Evolutionary conservation across 2,888 invertebrate genomes (phyloP), one percentile per base, ranked within the genome.

Genomic region (Rhagonycha fulva): DNA sequence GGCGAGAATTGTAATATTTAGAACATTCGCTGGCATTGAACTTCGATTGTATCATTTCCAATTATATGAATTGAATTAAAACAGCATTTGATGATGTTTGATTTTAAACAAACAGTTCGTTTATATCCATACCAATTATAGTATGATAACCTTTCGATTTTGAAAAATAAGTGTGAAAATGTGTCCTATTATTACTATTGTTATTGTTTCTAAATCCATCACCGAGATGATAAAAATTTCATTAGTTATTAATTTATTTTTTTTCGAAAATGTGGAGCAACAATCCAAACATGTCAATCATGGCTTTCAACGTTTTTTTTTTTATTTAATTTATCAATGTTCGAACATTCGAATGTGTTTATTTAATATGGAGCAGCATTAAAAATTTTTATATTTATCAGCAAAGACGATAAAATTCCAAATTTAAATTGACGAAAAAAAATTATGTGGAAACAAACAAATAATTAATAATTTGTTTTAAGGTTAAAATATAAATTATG

Each of bases 61-160:
- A 70, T 76, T 71, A 76, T 70, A 68, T 23, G 26, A 76, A 70
- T 67, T 23, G 62, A 72, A 72, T 76, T 72, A 72, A 70, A 32
- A 70, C 76, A 67, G 67, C 60, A 73, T 70, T 70, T 19, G 74
- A 68, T 74, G 66, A 68, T 74, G 66, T 70, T 74, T 26, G 47
- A 66, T 24, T 66, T 66, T 26, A n/a, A 66, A 66, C 26, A 47
- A 47, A 47, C n/a, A 47, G 47, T 47, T 47, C 47, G n/a, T 47
- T 47, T 47, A 47, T 47, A 47, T 47, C 47, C 47, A 47, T 47
- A n/a, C 47, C 47, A 47, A 47, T 47, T 47, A 47, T n/a, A 66
- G 63, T 66, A 9, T 26, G 63, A 66, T 66, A 66, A 66, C 63
- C 63, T 66, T 66, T 66, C 9, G 47, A 24, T 66, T 66, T 66